Base-by-base conservation (phyloP, 2,888 invertebrate genomes). In the Acanthopleura granulata region DNA sequence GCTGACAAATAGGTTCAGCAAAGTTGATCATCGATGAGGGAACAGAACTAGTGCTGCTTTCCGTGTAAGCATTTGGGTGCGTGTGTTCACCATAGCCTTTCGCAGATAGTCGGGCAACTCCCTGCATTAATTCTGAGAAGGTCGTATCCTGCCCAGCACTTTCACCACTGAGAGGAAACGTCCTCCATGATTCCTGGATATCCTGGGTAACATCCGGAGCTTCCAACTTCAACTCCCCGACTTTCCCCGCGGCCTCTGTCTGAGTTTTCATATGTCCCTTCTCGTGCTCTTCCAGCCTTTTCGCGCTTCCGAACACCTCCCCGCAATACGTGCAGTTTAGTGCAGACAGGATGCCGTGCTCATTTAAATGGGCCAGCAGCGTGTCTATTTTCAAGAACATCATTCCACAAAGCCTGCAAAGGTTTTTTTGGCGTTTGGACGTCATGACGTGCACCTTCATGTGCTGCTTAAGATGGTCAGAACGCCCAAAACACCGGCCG, bases 401-500 rank as follows among this genome's bases (percentile, higher is more conserved):
- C 78, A 82, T 82, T 22, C 81, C 82, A 76, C 86, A 86, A 70
- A 86, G 76, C 22, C 83, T 82, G 74, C 86, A 86, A 1, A 78
- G 74, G 49, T 84, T 85, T 72, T 80, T 80, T 71, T 86, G 84
- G 69, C 81, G 82, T 51, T 81, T 62, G 9, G 74, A 30, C 79
- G 79, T 12, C 57, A 57, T 57, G 57, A 57, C 3, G 75, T 86
- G 86, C 1, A 84, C 84, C 76, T 84, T 86, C 80, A 85, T 80
- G 74, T 86, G 86, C 75, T 85, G 85, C 73, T 85, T 86, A 3
- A 86, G 83, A 69, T 85, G 85, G 71, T 86, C 86, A n/a, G 84
- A 84, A 4, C 86, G 79, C 12, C 84, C 84, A 75, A 86, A 86
- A 49, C 84, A 73, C 14, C 83, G 78, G 11, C 84, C 85, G 76